These are phyloP conservation scores for Danio tinwini DNA, from an alignment of 2,797 vertebrate genomes.

Conservation along the genomic window DNA sequence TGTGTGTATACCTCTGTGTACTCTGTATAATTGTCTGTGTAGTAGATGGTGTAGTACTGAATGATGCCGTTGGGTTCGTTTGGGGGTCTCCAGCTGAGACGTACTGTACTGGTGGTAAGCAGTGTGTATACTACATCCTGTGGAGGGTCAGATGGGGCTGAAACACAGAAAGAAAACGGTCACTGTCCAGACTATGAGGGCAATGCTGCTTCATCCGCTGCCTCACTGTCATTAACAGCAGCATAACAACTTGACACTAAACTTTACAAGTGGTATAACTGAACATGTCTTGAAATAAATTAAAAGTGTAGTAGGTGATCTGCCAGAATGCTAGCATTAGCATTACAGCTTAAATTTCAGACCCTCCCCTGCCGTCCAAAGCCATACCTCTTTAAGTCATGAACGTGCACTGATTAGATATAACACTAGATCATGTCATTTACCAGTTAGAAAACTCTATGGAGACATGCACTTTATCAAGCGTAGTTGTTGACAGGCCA, in stretches of 20 bases:
- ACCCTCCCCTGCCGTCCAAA: too few relatives aligned
- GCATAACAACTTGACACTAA: neutral
- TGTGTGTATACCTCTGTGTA: slow-evolving; percentile 77
- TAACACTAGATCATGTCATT: too few relatives aligned
- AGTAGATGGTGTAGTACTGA: slow-evolving; percentile 88
- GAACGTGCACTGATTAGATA: too few relatives aligned
- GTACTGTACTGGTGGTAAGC: slow-evolving; percentile 81
- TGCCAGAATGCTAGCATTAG: too few relatives aligned
- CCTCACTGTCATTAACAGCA: neutral
- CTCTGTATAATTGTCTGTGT: slow-evolving; percentile 78
- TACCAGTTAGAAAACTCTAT: too few relatives aligned
- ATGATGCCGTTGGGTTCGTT: slow-evolving; percentile 89
- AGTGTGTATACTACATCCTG: slow-evolving; percentile 84
- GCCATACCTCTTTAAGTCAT: too few relatives aligned
- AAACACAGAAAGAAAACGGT: slow-evolving; percentile 53
- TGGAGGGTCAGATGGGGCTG: slow-evolving; percentile 89
- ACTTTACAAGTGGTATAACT: neutral
- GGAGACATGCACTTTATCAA: too few relatives aligned
- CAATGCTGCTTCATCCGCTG: slow-evolving; percentile 1
- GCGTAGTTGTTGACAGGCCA: too few relatives aligned
- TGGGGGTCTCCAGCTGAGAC: slow-evolving; percentile 86
- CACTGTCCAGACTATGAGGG: neutral
- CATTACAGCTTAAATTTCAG: too few relatives aligned
- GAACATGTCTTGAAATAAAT: neutral
- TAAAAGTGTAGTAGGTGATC: too few relatives aligned